phyloP scores from a whole-genome alignment of 2,888 invertebrate species.

The Phyto melanocephala region DNA sequence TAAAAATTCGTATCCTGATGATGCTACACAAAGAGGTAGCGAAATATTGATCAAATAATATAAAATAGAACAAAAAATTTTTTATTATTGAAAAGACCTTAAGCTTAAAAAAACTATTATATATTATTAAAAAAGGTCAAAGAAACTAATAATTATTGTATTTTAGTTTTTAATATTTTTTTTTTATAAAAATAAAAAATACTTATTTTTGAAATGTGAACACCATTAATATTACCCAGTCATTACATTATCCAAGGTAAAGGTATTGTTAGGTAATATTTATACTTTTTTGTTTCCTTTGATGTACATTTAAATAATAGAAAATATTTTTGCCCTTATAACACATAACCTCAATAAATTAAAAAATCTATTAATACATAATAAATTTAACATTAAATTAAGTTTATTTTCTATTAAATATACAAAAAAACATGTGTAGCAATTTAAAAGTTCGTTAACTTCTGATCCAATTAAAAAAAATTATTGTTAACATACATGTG shows the following conservation, averaged over 20 bases:
- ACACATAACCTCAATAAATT: conserved; percentile 43
- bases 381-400: conserved; percentile 50
- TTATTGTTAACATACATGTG: neutral
- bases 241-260: neutral
- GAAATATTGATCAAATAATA: too few relatives aligned
- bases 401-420: conserved; percentile 28
- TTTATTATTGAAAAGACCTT: too few relatives aligned
- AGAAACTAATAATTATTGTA: too few relatives aligned
- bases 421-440: neutral
- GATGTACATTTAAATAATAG: conserved; percentile 2
- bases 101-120: too few relatives aligned
- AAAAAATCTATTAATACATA: conserved; percentile 37
- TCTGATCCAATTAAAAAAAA: conserved; percentile 20
- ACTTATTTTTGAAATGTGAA: too few relatives aligned
- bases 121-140: too few relatives aligned
- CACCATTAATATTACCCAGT: too few relatives aligned
- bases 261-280: neutral
- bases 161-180: too few relatives aligned
- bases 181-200: neutral
- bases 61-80: too few relatives aligned
- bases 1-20: too few relatives aligned
- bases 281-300: neutral
- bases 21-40: too few relatives aligned
- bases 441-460: conserved; percentile 49
- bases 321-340: neutral